phyloP scores from a whole-genome alignment of 2,113 vertebrate species.

The Myotis lucifugus region DNA sequence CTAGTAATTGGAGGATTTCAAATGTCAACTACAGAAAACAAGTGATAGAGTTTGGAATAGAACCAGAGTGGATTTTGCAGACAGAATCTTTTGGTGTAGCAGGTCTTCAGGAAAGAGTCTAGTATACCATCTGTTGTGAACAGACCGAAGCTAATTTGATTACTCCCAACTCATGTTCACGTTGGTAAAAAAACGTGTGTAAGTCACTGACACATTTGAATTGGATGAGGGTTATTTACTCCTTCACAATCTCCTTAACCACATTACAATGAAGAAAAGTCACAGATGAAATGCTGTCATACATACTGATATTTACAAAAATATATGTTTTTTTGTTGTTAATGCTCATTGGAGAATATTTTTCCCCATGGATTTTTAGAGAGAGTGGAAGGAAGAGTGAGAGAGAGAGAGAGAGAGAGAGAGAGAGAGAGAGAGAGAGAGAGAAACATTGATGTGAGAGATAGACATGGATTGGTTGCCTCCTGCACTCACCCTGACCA shows the following conservation, averaged over 20 bases:
- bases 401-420: too few species aligned
- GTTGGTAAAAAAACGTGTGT: not conserved
- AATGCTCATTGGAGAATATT: too few species aligned
- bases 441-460: too few species aligned
- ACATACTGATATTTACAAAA: not conserved
- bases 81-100: not conserved
- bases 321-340: too few species aligned
- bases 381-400: too few species aligned
- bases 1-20: conserved; percentile 11
- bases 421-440: too few species aligned
- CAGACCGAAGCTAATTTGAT: conserved; percentile 27
- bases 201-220: not conserved
- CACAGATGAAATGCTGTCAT: not conserved
- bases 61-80: not conserved
- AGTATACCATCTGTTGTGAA: conserved; percentile 6
- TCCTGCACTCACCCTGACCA: too few species aligned
- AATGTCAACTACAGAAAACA: not conserved
- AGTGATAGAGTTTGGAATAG: not conserved
- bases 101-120: not conserved
- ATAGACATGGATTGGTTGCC: too few species aligned
- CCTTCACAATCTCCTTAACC: not conserved
- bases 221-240: not conserved
- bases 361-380: too few species aligned
- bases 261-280: not conserved
- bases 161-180: not conserved